Conservation (phyloP, 2,888 invertebrate genomes). For the Entomobrya proxima region DNA sequence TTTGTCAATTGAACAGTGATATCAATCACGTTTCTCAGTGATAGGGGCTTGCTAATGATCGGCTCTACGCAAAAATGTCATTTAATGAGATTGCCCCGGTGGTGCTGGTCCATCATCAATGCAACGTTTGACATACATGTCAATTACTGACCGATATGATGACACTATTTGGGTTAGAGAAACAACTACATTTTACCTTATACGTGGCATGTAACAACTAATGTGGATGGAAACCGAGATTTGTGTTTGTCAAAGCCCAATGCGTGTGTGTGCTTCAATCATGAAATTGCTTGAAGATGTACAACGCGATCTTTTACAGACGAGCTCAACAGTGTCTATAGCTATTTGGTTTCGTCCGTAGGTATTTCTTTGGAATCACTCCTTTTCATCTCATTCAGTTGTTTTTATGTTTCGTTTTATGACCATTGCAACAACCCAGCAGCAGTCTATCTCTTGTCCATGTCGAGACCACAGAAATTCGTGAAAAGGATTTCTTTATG, state of each 20-base stretch:
- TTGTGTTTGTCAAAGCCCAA: too few species aligned
- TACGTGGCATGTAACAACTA: constrained; percentile 22
- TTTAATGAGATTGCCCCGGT: not conserved
- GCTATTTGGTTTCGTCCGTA: too few species aligned
- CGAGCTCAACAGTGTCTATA: constrained; percentile 56
- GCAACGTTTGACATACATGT: constrained; percentile 30
- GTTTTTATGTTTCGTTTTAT: constrained; percentile 60
- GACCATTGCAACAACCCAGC: constrained; percentile 56
- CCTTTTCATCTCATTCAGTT: constrained; percentile 55
- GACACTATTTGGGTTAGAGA: constrained; percentile 10
- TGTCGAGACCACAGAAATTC: constrained; percentile 15
- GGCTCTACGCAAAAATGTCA: not conserved
- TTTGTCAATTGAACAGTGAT: not conserved
- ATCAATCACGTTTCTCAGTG: not conserved
- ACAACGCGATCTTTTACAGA: constrained; percentile 62
- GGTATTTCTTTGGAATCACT: constrained; percentile 37
- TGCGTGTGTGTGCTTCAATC: not conserved
- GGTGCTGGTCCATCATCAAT: not conserved
- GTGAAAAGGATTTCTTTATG: too few species aligned
- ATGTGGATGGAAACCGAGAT: constrained; percentile 28
- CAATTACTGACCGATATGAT: constrained; percentile 44
- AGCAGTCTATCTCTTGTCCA: constrained; percentile 41
- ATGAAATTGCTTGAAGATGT: constrained; percentile 30
- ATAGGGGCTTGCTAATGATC: not conserved
- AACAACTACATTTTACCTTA: constrained; percentile 55